Evolutionary conservation across 1,140 invertebrate species (phyloP).

Genomic region (Antheraea pernyi): DNA sequence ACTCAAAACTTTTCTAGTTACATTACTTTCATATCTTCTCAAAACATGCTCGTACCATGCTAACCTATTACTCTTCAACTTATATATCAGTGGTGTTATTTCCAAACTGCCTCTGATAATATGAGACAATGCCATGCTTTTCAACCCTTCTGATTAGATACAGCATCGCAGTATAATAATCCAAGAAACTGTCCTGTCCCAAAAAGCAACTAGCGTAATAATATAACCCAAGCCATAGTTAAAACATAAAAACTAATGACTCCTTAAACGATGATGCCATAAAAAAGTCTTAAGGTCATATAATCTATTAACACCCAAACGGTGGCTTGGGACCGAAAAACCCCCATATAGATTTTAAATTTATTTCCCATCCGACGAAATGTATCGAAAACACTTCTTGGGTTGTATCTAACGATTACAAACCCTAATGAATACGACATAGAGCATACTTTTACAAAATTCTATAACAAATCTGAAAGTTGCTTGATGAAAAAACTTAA

Average conservation of each 20-base stretch:
- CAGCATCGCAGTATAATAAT: no score
- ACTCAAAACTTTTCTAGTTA: no score
- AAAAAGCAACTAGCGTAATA: background rate
- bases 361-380: conserved; percentile 47
- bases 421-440: background rate
- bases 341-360: conserved; percentile 58
- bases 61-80: no score
- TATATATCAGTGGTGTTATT: no score
- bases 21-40: no score
- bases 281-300: conserved; percentile 41
- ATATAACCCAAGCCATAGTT: conserved; percentile 13
- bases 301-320: conserved; percentile 66
- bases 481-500: background rate
- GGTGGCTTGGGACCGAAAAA: conserved; percentile 42
- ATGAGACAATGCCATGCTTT: no score
- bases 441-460: background rate
- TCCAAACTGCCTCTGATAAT: no score
- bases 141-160: no score
- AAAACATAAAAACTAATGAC: conserved; percentile 31
- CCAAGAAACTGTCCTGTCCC: background rate
- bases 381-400: background rate
- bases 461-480: background rate
- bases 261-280: conserved; percentile 29
- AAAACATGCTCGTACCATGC: no score
- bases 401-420: background rate